Conservation (phyloP, 2,113 vertebrate genomes). For the Scytalopus superciliaris region DNA sequence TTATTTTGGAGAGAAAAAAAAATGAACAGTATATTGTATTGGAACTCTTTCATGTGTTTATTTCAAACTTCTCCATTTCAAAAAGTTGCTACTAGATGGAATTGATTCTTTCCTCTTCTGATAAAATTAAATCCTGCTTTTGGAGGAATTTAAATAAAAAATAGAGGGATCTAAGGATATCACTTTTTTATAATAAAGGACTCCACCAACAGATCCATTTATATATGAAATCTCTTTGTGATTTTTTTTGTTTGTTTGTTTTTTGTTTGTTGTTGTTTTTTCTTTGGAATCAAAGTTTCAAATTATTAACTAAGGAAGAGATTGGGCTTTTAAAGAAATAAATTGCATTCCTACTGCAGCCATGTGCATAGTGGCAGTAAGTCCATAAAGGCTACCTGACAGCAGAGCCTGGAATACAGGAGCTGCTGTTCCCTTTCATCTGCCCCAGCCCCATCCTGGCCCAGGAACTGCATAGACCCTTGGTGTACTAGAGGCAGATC, state of each 20-base stretch:
- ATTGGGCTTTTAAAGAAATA: neutral
- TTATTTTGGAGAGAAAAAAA: neutral
- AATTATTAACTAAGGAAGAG: neutral
- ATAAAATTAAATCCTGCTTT: neutral
- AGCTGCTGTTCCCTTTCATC: neutral
- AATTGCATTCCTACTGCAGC: neutral
- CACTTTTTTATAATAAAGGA: neutral
- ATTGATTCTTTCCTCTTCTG: neutral
- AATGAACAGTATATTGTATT: neutral
- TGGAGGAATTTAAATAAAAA: neutral
- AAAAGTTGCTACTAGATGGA: neutral
- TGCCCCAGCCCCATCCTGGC: neutral
- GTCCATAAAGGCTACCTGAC: neutral
- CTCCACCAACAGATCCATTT: neutral
- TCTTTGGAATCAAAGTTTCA: neutral
- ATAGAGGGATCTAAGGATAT: fast-evolving
- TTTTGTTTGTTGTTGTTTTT: neutral
- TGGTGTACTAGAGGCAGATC: neutral
- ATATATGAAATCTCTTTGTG: neutral
- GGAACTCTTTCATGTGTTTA: neutral
- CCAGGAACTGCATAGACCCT: neutral
- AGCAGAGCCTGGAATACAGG: neutral
- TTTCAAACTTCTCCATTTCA: neutral
- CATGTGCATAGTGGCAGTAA: neutral
- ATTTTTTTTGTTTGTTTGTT: neutral